Base-by-base conservation (phyloP, 2,888 invertebrate species). In the Polyploca ridens region DNA sequence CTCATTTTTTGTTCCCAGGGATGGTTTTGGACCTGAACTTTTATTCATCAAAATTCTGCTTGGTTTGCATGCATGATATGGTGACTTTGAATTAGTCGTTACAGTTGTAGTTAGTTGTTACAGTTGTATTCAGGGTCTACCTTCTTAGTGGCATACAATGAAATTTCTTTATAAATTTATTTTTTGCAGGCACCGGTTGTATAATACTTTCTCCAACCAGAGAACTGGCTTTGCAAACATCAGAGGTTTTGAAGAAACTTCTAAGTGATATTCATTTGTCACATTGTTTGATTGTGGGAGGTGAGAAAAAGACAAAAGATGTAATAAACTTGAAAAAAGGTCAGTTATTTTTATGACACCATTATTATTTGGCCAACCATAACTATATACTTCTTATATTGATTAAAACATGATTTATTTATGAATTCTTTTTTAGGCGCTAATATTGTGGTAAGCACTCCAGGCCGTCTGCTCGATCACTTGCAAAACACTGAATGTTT, bases 181-280 rank as follows among this genome's bases (percentile, higher is more conserved):
- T 38, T 38, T 49, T 16, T 85, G 13, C 69, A 96, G 97, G 97
- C 66, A 98, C 98, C 58, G 99, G 99, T 10, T 97, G 97, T 66
- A 95, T 99, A 62, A 96, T 99, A 64, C 97, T 99, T 70, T 98
- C 99, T 14, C 99, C 99, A 0, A 99, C 99, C 0, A 95, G 99
- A 81, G 99, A 99, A 89, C 92, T 99, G 78, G 97, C 98, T 0
- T 97, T 99, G 96, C 99, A 99, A 91, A 99, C 98, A 0, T 98
- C 97, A 93, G 98, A 98, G 63, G 98, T 99, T 0, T 89, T 99
- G 41, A 97, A 97, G 81, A 98, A 98, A 85, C 88, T 99, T 57
- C 95, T 99, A 92, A 94, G 95, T 68, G 94, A 96, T 82, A 97
- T 98, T 87, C 96, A 98, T 82, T 97, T 94, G 69, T 83, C 99